Base-by-base conservation (phyloP, 2,113 vertebrate species). In the Pterocles gutturalis region DNA sequence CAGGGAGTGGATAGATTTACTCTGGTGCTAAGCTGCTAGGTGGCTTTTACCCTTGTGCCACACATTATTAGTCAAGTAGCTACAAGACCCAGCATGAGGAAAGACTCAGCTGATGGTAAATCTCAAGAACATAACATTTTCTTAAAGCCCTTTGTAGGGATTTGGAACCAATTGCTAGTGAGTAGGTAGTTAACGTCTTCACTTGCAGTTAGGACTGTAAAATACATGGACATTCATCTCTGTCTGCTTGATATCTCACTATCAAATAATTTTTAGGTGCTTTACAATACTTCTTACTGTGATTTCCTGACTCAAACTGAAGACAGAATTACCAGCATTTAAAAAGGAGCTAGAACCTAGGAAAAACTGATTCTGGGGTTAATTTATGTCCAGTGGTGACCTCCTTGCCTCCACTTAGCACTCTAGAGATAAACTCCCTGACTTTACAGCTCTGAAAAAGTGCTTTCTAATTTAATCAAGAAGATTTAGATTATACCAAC, bases 381-480 rank as follows among this genome's bases (percentile, higher is more conserved):
- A 89, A 92, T 62, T 92, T 62, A 45, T 17, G 36, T 55, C 49
- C 43, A 61, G 31, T 51, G 48, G 33, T 89, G 36, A 90, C 48
- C 65, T 84, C 69, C 83, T 85, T 77, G 83, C 31, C 31, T 60
- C 21, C 26, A 67, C 67, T 88, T 86, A 71, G 43, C 33, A 64
- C 66, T 83, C 2, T 1, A 69, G 36, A 93, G 55, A 93, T 21
- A 77, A 89, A 80, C 24, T 89, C 41, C 29, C 57, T 54, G 60
- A 67, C 55, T 93, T 75, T 55, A n/a, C 81, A 79, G 55, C n/a
- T 75, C 26, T 2, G 5, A 34, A 81, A 81, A 96, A 64, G 48
- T 53, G 73, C 48, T 29, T 91, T 67, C 54, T 83, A 86, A 93
- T 45, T 60, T 57, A 94, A 96, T 89, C 69, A 81, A 90, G 34